These are phyloP conservation scores for Cichladusa arquata DNA, from an alignment of 2,113 vertebrate species.

Conservation along the genomic window DNA sequence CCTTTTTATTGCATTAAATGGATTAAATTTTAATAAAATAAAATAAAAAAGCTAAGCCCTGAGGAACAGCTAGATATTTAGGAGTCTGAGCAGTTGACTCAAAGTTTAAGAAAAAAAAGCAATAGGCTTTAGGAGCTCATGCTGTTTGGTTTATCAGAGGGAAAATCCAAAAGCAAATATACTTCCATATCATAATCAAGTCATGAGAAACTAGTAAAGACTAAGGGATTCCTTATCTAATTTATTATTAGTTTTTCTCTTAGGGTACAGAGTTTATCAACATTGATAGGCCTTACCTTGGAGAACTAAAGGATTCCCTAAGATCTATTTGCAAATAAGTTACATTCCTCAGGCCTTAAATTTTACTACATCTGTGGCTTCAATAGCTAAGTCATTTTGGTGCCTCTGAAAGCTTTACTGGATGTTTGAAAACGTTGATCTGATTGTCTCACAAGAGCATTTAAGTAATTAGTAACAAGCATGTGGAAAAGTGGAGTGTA, in stretches of 20 bases:
- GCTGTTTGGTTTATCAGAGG: conserved; percentile 4
- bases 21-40: neutral
- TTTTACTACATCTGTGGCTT: neutral
- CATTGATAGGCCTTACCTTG: neutral
- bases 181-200: conserved; percentile 13
- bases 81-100: neutral
- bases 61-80: neutral
- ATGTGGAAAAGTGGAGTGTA: neutral
- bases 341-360: neutral
- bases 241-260: neutral
- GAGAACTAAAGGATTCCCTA: neutral
- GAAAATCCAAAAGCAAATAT: conserved; percentile 35
- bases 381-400: neutral
- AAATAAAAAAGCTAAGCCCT: neutral
- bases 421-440: neutral
- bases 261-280: conserved; percentile 36
- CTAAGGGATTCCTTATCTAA: conserved; percentile 26
- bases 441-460: neutral
- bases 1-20: neutral
- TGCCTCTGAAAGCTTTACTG: neutral
- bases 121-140: neutral
- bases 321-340: neutral
- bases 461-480: neutral
- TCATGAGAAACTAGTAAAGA: conserved; percentile 46
- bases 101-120: neutral